phyloP scores from a whole-genome alignment of 1,140 invertebrate genomes.

The Drosophila pectinifera region DNA sequence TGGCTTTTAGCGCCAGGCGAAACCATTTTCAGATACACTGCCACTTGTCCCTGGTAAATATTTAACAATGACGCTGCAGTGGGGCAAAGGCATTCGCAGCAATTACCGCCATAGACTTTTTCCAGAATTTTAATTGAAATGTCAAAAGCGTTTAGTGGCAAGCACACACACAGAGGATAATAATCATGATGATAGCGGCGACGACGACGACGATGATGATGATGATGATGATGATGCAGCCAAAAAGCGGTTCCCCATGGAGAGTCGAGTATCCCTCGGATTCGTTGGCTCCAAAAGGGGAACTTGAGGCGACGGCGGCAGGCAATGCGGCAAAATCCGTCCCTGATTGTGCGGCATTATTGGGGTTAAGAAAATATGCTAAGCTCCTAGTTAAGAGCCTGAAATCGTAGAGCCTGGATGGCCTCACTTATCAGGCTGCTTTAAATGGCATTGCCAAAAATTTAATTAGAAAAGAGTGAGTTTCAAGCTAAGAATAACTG shows the following conservation, averaged over 20 bases:
- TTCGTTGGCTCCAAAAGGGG: conserved; percentile 37
- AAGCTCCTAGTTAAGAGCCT: conserved; percentile 40
- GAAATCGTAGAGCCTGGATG: conserved; percentile 13
- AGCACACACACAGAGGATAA: conserved; percentile 51
- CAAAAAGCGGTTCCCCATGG: conserved; percentile 27
- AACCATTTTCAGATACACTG: conserved; percentile 61
- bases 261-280: conserved; percentile 47
- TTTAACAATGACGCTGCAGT: conserved; percentile 62
- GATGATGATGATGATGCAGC: conserved; percentile 51
- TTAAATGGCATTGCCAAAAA: not conserved
- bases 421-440: not conserved
- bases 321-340: conserved; percentile 69
- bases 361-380: conserved; percentile 74
- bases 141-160: conserved; percentile 82
- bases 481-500: not conserved
- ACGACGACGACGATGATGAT: conserved; percentile 2
- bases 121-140: conserved; percentile 82
- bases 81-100: conserved; percentile 44
- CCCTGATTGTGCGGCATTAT: conserved; percentile 64
- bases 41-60: conserved; percentile 56
- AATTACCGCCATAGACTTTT: conserved; percentile 71
- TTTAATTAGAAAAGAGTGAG: not conserved
- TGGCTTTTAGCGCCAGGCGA: conserved; percentile 53
- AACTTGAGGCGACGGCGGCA: conserved; percentile 48
- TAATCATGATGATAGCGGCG: conserved; percentile 16